phyloP scores from a whole-genome alignment of 2,888 invertebrate species.

The Zygaena filipendulae region DNA sequence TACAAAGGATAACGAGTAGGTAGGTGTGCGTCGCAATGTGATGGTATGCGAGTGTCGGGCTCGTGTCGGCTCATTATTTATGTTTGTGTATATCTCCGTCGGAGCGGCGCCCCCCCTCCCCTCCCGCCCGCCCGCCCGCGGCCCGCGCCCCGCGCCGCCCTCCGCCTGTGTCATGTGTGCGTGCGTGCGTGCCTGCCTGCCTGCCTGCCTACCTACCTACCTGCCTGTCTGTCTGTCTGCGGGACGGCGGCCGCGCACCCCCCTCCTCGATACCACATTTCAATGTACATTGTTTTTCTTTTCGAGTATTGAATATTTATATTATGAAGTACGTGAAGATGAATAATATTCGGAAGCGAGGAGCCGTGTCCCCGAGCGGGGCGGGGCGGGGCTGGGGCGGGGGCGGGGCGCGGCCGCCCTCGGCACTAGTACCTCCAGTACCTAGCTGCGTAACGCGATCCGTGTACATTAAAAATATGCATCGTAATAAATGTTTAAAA shows the following conservation, averaged over 20 bases:
- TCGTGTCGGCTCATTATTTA: conserved; percentile 44
- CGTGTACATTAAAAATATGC: conserved; percentile 43
- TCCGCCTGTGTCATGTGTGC: conserved; percentile 19
- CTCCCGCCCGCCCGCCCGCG: conserved; percentile 7
- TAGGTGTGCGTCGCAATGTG: conserved; percentile 59
- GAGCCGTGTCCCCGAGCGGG: conserved; percentile 2
- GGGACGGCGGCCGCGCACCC: conserved; percentile 21
- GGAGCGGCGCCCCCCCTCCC: conserved; percentile 12
- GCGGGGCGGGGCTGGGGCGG: conserved; percentile 1
- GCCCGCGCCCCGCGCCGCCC: conserved; percentile 3
- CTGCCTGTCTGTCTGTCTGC: conserved; percentile 22
- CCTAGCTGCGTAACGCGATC: conserved; percentile 19
- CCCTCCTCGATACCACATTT: conserved; percentile 5
- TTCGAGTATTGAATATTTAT: conserved; percentile 67
- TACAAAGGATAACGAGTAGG: conserved; percentile 54
- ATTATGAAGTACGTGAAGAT: conserved; percentile 65
- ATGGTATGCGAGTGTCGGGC: conserved; percentile 36
- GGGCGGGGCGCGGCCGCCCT: conserved; percentile 6
- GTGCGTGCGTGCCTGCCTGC: conserved; percentile 31
- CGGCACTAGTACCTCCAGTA: conserved; percentile 1
- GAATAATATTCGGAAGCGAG: no score
- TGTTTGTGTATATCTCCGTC: conserved; percentile 39
- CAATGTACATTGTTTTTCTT: conserved; percentile 35
- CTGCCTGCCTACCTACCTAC: conserved; percentile 21
- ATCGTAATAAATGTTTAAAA: conserved; percentile 42